Conservation (phyloP, 2,113 vertebrate genomes). For the Psittacula cyanocephala region DNA sequence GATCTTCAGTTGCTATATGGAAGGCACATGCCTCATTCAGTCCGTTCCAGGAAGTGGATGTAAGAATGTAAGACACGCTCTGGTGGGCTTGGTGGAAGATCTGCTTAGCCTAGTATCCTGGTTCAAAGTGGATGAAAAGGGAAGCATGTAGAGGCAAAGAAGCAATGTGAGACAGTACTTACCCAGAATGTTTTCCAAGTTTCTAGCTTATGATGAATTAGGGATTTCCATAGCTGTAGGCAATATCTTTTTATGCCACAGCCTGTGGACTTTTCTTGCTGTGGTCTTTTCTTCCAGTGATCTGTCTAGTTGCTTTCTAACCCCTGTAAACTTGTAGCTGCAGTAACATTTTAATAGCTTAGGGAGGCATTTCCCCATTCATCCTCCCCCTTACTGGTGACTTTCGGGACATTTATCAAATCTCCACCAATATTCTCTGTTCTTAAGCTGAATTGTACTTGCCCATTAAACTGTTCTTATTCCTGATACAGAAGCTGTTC, state of each 20-base stretch:
- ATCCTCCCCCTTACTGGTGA: not conserved
- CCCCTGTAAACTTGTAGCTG: not conserved
- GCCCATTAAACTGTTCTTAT: not conserved
- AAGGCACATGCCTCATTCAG: not conserved
- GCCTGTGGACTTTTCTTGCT: not conserved
- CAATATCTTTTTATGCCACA: not conserved
- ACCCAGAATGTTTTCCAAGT: not conserved
- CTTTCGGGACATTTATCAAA: not conserved
- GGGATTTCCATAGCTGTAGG: not conserved
- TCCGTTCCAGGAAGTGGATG: not conserved
- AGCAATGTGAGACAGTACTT: not conserved
- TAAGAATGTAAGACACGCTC: accelerated
- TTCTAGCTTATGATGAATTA: not conserved
- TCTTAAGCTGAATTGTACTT: not conserved
- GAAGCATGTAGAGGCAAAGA: not conserved
- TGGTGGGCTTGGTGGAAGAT: not conserved
- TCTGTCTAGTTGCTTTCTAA: not conserved
- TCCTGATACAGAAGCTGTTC: not conserved
- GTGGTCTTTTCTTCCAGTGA: not conserved
- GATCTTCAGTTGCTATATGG: not conserved
- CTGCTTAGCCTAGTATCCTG: not conserved
- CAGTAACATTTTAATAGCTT: not conserved
- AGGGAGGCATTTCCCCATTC: not conserved
- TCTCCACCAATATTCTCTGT: not conserved
- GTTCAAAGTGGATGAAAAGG: not conserved